A percentile compares a stretch with the other conserved stretches of the same genome.
These are phyloP conservation scores for Atethmia centrago DNA, from an alignment of 2,888 invertebrate genomes.

Conservation along the genomic window DNA sequence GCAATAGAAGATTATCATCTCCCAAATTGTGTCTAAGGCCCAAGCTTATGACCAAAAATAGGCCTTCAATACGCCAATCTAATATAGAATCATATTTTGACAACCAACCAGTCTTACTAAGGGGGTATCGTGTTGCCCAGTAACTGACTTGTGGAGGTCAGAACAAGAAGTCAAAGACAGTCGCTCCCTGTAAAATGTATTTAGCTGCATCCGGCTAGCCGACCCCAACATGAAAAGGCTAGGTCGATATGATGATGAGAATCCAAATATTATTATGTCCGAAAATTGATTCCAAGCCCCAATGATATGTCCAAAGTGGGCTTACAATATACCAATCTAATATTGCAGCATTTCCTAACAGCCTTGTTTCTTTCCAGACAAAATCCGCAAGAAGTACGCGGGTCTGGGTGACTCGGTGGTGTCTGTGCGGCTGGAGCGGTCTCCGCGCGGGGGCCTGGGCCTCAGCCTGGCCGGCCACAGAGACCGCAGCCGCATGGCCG, in stretches of 20 bases:
- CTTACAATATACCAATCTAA: neutral
- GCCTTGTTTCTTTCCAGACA: constrained; percentile 91
- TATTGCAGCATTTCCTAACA: neutral
- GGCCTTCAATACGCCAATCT: neutral
- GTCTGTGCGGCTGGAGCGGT: constrained; percentile 94
- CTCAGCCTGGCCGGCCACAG: constrained; percentile 98
- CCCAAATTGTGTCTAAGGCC: neutral
- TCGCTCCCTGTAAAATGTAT: too few species aligned
- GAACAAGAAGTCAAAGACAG: too few species aligned
- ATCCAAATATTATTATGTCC: neutral
- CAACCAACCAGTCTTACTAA: neutral
- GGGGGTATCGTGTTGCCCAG: too few species aligned
- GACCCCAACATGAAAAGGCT: neutral
- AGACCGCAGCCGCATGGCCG: constrained; percentile 98
- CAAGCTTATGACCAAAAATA: neutral
- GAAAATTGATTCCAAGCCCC: neutral
- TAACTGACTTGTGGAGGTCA: too few species aligned
- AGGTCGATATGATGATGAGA: neutral
- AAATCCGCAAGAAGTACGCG: constrained; percentile 98
- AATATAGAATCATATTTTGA: neutral
- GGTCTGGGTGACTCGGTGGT: constrained; percentile 93
- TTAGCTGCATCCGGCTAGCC: too few species aligned
- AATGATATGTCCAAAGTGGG: neutral
- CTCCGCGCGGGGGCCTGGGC: constrained; percentile 95
- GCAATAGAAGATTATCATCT: too few species aligned